A percentile compares a stretch with the other conserved stretches of the same genome.
Evolutionary conservation across 2,113 vertebrate species (phyloP).

Genomic region (Ochotona curzoniae): DNA sequence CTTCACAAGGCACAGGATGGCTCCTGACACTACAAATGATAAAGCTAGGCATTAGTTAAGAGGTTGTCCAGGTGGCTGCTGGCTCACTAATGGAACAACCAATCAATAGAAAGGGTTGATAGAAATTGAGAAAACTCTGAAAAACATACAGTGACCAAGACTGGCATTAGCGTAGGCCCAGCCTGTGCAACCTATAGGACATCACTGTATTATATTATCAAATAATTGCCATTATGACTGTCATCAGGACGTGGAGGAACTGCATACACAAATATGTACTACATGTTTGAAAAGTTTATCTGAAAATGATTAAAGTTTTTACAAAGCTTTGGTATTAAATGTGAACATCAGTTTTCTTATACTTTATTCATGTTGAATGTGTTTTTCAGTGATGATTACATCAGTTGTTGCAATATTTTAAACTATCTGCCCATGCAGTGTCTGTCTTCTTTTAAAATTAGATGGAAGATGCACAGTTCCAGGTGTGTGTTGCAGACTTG

Average conservation of each 20-base stretch:
- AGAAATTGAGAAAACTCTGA: not conserved
- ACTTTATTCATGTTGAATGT: conserved; percentile 62
- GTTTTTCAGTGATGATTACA: conserved; percentile 58
- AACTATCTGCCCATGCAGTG: not conserved
- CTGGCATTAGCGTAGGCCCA: not conserved
- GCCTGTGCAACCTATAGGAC: not conserved
- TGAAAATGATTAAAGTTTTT: conserved; percentile 36
- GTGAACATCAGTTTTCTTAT: conserved; percentile 56
- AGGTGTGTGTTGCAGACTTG: conserved; percentile 28
- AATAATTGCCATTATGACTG: not conserved
- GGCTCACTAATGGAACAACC: not conserved
- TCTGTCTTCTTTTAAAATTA: conserved; percentile 24
- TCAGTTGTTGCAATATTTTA: conserved; percentile 22
- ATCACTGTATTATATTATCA: not conserved
- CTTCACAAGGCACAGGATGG: not conserved
- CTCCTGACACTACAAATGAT: not conserved
- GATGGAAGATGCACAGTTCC: conserved; percentile 27
- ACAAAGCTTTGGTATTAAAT: conserved; percentile 64
- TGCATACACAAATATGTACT: conserved; percentile 23
- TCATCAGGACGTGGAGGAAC: conserved; percentile 50
- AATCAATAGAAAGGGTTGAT: not conserved
- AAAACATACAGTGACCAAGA: not conserved
- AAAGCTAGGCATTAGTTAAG: not conserved
- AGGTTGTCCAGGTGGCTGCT: not conserved
- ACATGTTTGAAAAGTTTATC: conserved; percentile 46